Evolutionary conservation across 1,140 invertebrate genomes (phyloP).

Genomic region (Diorhabda elongata): DNA sequence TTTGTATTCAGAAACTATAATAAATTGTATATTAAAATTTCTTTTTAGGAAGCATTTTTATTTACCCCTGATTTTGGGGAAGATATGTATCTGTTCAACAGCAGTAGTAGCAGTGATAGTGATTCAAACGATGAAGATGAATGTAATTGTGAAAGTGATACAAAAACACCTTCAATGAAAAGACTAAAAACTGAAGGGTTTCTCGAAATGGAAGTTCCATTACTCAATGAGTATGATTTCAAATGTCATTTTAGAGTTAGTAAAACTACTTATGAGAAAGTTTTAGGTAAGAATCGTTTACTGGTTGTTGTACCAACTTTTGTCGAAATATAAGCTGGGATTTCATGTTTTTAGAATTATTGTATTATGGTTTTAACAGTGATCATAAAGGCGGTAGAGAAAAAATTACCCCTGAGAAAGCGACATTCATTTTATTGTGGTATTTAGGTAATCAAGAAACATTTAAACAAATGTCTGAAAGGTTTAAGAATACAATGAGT

Average conservation of each 20-base stretch:
- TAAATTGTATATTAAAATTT: background rate
- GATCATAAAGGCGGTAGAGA: constrained; percentile 6
- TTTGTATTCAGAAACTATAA: no score
- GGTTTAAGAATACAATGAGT: constrained; percentile 21
- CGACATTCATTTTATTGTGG: constrained; percentile 17
- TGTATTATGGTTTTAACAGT: background rate
- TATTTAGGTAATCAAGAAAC: constrained; percentile 25
- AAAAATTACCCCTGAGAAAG: constrained; percentile 20
- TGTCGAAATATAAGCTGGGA: no score
- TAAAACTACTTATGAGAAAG: constrained; percentile 11
- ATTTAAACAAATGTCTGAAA: constrained; percentile 20
- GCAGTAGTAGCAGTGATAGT: constrained; percentile 8
- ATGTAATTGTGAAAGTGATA: background rate
- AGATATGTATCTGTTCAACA: constrained; percentile 1
- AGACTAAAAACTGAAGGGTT: constrained; percentile 1
- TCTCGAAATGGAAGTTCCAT: background rate
- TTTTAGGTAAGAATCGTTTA: constrained; percentile 4
- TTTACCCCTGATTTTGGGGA: constrained; percentile 5
- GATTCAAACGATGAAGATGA: background rate
- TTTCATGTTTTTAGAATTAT: constrained; percentile 9
- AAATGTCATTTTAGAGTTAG: constrained; percentile 13
- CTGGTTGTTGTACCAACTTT: background rate
- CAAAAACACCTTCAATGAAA: background rate
- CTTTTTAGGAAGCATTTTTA: constrained; percentile 11
- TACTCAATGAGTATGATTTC: constrained; percentile 17